Evolutionary conservation across 2,797 vertebrate species (phyloP), one percentile per base, ranked within the genome.

Genomic region (Ptychadena robeensis): DNA sequence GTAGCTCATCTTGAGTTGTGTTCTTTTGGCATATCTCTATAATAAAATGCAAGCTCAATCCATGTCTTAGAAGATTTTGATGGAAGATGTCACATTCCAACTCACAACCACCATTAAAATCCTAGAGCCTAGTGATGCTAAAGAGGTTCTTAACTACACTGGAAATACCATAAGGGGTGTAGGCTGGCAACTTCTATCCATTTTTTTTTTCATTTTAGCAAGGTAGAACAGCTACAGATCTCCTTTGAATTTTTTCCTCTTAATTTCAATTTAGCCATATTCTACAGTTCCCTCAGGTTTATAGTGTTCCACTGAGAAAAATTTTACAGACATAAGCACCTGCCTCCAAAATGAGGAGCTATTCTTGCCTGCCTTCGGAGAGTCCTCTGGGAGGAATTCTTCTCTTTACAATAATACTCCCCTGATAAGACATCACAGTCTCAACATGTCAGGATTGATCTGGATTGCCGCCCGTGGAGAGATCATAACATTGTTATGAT

Each of bases 401-500:
- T 73, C 68, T 65, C 35, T 37, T 37, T 70, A 68, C 68, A 80
- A 80, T 80, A 80, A 74, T 44, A 25, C 82, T 84, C 82, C 77
- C 71, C 71, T 75, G 77, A 75, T 80, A 80, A 74, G 78, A 74
- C 77, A 84, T 80, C 70, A 64, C 34, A 64, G 77, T 70, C 70
- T 84, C 77, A 75, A 80, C 82, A 53, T 74, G 77, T 84, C 82
- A 84, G 72, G 37, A 84, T 80, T 84, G 70, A 74, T 84, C 76
- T 64, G 64, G 64, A 80, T 69, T 80, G 32, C 65, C 48, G 64
- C 82, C 77, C 61, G 53, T 67, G 37, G 82, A 84, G 71, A 84
- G 70, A 80, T 83, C 70, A 79, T 79, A 79, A 79, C 79, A 53
- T 73, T 63, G 77, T 84, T 80, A 84, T 84, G 82, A 84, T 80